Evolutionary conservation across 1,140 invertebrate genomes (phyloP).

Genomic region (Brachionus plicatilis): DNA sequence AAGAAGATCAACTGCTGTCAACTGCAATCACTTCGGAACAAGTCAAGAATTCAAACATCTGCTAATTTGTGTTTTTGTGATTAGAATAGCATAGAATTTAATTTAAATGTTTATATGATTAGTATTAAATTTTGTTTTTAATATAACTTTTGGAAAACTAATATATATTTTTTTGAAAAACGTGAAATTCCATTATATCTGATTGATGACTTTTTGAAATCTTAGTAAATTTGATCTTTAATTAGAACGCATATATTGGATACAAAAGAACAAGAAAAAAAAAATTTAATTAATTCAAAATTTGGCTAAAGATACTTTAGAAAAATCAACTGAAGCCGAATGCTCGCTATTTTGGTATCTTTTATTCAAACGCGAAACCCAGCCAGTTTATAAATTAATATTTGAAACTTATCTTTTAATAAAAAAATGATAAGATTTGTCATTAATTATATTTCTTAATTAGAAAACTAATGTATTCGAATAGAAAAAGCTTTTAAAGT

Average conservation of each 20-base stretch:
- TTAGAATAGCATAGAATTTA: slow-evolving; percentile 20
- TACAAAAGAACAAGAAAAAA: background rate
- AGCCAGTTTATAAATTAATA: background rate
- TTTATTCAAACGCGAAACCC: background rate
- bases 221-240: slow-evolving; percentile 7
- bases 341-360: background rate
- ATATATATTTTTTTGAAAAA: background rate
- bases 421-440: background rate
- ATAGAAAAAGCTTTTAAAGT: background rate
- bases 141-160: background rate
- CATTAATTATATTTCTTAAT: slow-evolving; percentile 8
- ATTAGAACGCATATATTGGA: background rate
- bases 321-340: background rate
- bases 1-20: background rate
- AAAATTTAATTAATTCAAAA: background rate
- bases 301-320: background rate
- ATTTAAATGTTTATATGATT: background rate
- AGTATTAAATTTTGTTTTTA: background rate
- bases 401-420: slow-evolving; percentile 15
- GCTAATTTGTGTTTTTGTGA: background rate
- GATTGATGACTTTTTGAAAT: slow-evolving; percentile 34
- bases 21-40: background rate
- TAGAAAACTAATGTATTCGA: slow-evolving; percentile 3
- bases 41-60: background rate
- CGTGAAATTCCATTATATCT: background rate